Conservation (phyloP, 1,140 invertebrate genomes). For the Zophobas atratus region DNA sequence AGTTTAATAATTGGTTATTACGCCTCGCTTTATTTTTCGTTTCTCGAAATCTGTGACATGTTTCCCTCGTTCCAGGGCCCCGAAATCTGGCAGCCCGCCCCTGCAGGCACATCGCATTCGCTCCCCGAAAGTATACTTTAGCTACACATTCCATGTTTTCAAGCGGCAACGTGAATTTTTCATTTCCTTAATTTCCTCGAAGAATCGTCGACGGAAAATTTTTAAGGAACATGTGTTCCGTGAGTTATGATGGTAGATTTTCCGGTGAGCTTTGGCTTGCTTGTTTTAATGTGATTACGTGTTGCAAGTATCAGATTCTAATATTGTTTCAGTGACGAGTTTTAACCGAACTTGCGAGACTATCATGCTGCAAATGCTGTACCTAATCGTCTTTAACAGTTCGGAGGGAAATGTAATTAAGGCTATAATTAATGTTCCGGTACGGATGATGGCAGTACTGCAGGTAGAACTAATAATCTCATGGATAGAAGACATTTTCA, state of each 20-base stretch:
- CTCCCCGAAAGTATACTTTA: no score
- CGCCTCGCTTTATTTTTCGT: no score
- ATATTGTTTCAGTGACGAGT: conserved; percentile 39
- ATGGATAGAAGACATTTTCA: conserved; percentile 46
- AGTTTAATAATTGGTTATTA: no score
- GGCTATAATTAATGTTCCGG: conserved; percentile 56
- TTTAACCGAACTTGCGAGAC: conserved; percentile 40
- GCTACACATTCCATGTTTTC: neutral
- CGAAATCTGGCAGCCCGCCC: no score
- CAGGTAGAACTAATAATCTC: conserved; percentile 52
- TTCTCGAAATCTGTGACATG: no score
- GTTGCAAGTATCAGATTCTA: conserved; percentile 12
- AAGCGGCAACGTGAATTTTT: neutral
- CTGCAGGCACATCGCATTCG: no score
- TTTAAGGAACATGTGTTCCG: neutral
- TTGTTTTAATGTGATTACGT: conserved; percentile 12
- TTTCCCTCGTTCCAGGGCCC: no score
- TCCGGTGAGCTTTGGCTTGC: neutral
- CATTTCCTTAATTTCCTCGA: neutral
- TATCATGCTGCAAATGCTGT: conserved; percentile 46
- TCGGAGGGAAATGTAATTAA: conserved; percentile 57
- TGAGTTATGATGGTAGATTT: conserved; percentile 17
- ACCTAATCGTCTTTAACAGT: conserved; percentile 48
- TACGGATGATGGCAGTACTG: conserved; percentile 52
- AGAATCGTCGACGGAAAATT: neutral